Conservation (phyloP, 2,888 invertebrate genomes). For the Boloria euphrosyne region DNA sequence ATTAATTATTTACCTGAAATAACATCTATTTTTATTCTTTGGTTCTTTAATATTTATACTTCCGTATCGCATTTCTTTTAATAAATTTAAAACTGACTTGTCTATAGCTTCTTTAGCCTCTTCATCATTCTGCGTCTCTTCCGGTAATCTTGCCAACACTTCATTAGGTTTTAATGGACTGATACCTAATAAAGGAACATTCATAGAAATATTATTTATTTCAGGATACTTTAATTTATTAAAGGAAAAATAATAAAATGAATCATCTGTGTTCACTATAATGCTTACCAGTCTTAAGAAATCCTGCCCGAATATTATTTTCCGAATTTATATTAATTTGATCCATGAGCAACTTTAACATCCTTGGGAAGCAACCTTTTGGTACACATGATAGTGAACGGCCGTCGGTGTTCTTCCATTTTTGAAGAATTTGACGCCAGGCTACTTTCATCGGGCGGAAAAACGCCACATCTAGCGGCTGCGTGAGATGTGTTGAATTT, state of each 20-base stretch:
- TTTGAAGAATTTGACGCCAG: constrained; percentile 16
- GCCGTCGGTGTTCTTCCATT: constrained; percentile 16
- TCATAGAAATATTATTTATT: too few species aligned
- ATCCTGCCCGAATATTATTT: too few species aligned
- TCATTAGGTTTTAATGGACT: too few species aligned
- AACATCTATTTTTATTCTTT: too few species aligned
- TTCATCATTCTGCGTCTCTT: neutral
- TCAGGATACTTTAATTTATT: too few species aligned
- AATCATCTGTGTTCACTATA: too few species aligned
- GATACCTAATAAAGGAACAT: too few species aligned
- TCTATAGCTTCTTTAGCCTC: neutral
- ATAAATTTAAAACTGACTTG: neutral
- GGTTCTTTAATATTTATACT: too few species aligned
- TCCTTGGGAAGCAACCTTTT: constrained; percentile 9
- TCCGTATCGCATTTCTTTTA: constrained; percentile 14
- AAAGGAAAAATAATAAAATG: too few species aligned
- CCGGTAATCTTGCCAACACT: too few species aligned
- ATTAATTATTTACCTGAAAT: too few species aligned
- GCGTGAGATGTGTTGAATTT: constrained; percentile 46
- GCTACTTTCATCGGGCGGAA: constrained; percentile 18
- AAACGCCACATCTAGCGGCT: constrained; percentile 4
- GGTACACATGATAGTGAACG: constrained; percentile 1
- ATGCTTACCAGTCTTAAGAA: too few species aligned
- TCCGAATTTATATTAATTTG: neutral
- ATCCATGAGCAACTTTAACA: constrained; percentile 5